Evolutionary conservation across 2,888 invertebrate genomes (phyloP).

Genomic region (Drosophila imparisetae): DNA sequence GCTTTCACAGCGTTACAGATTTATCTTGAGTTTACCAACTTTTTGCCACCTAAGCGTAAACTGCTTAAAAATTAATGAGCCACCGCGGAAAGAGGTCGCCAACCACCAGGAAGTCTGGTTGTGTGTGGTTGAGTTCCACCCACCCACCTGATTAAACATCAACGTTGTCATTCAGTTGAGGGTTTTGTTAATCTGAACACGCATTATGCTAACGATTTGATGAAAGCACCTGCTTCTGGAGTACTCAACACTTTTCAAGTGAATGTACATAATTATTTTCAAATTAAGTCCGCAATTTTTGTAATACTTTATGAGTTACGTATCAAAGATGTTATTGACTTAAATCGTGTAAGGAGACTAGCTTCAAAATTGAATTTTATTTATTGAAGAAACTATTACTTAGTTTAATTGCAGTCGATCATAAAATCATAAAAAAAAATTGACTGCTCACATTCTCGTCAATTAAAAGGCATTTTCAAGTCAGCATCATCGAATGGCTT

Average conservation of each 20-base stretch:
- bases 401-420: background rate
- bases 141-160: background rate
- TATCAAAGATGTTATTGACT: background rate
- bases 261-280: conserved; percentile 1
- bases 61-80: conserved; percentile 70
- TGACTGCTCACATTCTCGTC: background rate
- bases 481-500: background rate
- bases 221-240: background rate
- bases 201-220: conserved; percentile 17
- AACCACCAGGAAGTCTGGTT: background rate
- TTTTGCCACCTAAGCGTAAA: conserved; percentile 39
- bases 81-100: conserved; percentile 20
- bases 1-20: conserved; percentile 36
- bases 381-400: background rate
- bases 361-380: background rate
- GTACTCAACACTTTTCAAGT: background rate
- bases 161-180: background rate
- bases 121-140: background rate
- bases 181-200: conserved; percentile 34
- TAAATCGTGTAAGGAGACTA: background rate
- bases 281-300: background rate
- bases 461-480: conserved; percentile 26
- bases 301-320: background rate
- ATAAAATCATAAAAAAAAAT: background rate
- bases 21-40: conserved; percentile 65